A percentile compares a stretch with the other conserved stretches of the same genome.
Evolutionary conservation across 2,888 invertebrate species (phyloP).

Genomic region (Parasteatoda lunata): DNA sequence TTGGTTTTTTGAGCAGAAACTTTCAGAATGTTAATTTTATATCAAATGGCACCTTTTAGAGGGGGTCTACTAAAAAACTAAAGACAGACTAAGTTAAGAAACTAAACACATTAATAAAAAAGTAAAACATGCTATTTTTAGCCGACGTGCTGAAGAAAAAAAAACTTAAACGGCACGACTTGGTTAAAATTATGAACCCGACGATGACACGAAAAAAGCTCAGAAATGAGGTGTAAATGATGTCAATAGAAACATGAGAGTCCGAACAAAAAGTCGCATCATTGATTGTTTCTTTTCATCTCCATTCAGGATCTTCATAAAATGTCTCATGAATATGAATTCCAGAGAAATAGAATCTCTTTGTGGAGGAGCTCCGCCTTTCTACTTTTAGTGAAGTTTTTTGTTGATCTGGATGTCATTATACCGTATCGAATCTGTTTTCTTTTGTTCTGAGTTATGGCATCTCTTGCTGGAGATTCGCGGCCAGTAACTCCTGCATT

Average conservation of each 20-base stretch:
- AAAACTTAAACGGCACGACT: too few species aligned
- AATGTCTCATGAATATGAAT: conserved; percentile 52
- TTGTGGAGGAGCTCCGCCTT: conserved; percentile 30
- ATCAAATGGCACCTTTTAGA: too few species aligned
- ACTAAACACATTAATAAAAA: background rate
- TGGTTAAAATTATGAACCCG: background rate
- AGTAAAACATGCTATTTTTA: background rate
- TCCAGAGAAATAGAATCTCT: conserved; percentile 15
- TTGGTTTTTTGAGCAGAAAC: too few species aligned
- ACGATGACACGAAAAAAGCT: background rate
- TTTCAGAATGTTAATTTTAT: too few species aligned
- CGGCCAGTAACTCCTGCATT: conserved; percentile 35
- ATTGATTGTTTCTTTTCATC: background rate
- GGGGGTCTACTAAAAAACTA: too few species aligned
- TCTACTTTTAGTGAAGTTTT: background rate
- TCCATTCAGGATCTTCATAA: conserved; percentile 39
- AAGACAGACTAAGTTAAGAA: too few species aligned
- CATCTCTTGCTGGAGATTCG: conserved; percentile 18
- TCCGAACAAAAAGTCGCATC: background rate
- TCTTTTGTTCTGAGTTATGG: conserved; percentile 33
- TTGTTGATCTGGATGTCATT: conserved; percentile 47
- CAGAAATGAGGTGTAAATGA: background rate
- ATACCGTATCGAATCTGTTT: conserved; percentile 40
- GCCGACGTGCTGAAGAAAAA: too few species aligned
- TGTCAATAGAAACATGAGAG: background rate